Conservation (phyloP, 2,888 invertebrate species). For the Acanthococcus lagerstroemiae region DNA sequence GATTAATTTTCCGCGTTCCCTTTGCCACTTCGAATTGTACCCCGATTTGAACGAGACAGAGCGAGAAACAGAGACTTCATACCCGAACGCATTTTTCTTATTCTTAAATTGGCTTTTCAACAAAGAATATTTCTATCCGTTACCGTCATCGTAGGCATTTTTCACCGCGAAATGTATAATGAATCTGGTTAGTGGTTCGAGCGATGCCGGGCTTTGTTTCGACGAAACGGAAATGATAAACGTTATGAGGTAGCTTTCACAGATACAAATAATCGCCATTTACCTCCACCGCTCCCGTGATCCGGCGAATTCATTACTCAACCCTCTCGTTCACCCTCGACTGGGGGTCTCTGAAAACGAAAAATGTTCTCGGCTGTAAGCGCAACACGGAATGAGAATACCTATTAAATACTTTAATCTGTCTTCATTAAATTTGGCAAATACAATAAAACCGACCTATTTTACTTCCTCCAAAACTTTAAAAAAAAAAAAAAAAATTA, state of each 20-base stretch:
- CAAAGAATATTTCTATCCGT: too few species aligned
- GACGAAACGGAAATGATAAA: slow-evolving; percentile 23
- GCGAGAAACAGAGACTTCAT: too few species aligned
- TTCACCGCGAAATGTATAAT: too few species aligned
- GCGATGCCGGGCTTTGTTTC: too few species aligned
- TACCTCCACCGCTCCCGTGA: not conserved
- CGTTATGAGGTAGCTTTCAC: slow-evolving; percentile 25
- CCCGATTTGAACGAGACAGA: too few species aligned
- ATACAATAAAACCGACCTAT: slow-evolving; percentile 21
- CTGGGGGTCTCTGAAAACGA: not conserved
- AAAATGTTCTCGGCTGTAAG: slow-evolving; percentile 9
- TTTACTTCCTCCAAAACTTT: slow-evolving; percentile 19
- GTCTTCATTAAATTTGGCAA: slow-evolving; percentile 27
- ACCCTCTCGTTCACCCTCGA: not conserved
- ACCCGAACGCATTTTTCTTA: too few species aligned
- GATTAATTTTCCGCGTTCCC: too few species aligned
- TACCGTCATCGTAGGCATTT: too few species aligned
- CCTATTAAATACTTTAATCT: slow-evolving; percentile 27
- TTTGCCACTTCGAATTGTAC: too few species aligned
- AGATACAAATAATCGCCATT: slow-evolving; percentile 26
- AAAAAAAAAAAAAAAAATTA: too few species aligned
- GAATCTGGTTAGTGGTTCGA: too few species aligned
- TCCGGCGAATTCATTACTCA: slow-evolving; percentile 19
- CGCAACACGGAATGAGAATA: slow-evolving; percentile 18
- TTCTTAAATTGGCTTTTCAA: too few species aligned